phyloP scores from a whole-genome alignment of 2,888 invertebrate species.

The Drosophila cognata region DNA sequence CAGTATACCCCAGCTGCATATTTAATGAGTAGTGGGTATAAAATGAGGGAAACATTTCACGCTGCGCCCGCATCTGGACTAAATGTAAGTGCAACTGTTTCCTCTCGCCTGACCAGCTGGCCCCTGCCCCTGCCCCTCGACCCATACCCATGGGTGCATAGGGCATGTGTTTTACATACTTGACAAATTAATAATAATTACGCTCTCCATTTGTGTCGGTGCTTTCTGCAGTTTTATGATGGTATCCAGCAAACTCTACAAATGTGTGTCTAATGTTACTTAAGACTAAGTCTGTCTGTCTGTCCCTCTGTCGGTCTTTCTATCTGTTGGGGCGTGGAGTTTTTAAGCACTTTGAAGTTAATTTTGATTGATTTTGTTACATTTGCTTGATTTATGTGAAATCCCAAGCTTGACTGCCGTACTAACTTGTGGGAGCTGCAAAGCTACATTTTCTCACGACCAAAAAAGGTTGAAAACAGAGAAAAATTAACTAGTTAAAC shows the following conservation, averaged over 20 bases:
- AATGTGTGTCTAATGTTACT: conserved; percentile 40
- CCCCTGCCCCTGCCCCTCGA: conserved; percentile 8
- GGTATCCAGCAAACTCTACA: conserved; percentile 33
- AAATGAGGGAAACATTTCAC: conserved; percentile 22
- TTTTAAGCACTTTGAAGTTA: conserved; percentile 34
- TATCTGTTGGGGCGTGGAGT: conserved; percentile 15
- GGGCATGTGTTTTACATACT: conserved; percentile 80
- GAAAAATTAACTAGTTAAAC: background rate
- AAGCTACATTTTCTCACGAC: conserved; percentile 32
- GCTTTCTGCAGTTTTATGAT: conserved; percentile 41
- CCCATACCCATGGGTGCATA: conserved; percentile 41
- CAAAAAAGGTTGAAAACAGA: background rate
- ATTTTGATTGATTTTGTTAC: conserved; percentile 70
- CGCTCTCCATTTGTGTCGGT: conserved; percentile 45
- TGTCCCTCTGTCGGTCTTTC: background rate
- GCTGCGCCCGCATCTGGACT: conserved; percentile 50
- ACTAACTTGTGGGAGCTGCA: conserved; percentile 7
- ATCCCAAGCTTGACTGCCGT: conserved; percentile 3
- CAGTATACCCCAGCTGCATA: background rate
- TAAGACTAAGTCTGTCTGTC: conserved; percentile 9
- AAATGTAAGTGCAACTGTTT: conserved; percentile 44
- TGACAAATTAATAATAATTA: conserved; percentile 81
- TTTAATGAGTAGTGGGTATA: background rate
- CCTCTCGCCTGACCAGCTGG: conserved; percentile 1
- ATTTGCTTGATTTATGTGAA: conserved; percentile 45